Evolutionary conservation across 2,888 invertebrate species (phyloP), one percentile per base, ranked within the genome.

Genomic region (Sphaeridia pumilis): DNA sequence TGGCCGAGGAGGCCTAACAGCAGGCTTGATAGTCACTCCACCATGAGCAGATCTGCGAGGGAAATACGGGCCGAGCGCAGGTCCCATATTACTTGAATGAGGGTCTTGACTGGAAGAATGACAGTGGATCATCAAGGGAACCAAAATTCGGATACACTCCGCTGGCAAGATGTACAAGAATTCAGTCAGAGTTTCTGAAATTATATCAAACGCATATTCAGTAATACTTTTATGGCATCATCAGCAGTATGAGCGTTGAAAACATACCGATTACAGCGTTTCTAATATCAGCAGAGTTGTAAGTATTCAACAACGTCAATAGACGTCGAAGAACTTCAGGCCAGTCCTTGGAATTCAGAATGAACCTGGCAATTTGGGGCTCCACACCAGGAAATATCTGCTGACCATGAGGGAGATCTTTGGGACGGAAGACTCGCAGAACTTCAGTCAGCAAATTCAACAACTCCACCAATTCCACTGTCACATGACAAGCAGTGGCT

Each of bases 401-500:
- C 44, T 54, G 48, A 31, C 60, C 57, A 52, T 60, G 59, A 43
- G 60, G 54, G 49, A 61, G 53, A 24, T 61, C 61, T 36, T 61
- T 63, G 21, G 63, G 63, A 43, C 60, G 52, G 53, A 62, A 61
- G 35, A 50, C 60, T 42, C 58, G 47, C n/a, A 64, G 51, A 35
- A 62, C 57, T 54, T 60, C 61, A 44, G 58, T 58, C 43, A 73
- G 64, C 17, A 74, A 67, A 21, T 69, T 79, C 57, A 93, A 76
- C 42, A 93, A 78, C 65, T 90, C 87, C 31, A 87, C 78, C 52
- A 93, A 75, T 70, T 93, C 93, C 2, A 80, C 81, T 1, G 82
- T 81, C 17, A 87, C 84, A 69, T 87, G 86, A 67, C 86, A 87
- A 0, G 87, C 87, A 7, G 90, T 88, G 14, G 90, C 90, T 71